Evolutionary conservation across 1,140 invertebrate genomes (phyloP).

Genomic region (Oryctes rhinoceros): DNA sequence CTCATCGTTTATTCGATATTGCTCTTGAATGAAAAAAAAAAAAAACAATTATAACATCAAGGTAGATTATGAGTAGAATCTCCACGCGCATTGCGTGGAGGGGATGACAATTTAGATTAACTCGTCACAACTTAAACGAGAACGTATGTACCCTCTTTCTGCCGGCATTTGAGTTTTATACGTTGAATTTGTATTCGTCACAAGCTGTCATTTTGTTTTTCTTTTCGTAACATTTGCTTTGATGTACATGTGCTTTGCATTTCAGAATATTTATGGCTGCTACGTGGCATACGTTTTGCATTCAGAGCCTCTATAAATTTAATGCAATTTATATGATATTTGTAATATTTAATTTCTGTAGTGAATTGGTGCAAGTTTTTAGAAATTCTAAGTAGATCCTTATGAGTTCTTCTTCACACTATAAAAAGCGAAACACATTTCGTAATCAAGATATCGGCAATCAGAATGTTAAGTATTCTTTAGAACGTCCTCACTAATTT

Average conservation of each 20-base stretch:
- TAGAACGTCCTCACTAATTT: too few species aligned
- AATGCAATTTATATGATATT: constrained; percentile 8
- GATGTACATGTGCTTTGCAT: constrained; percentile 1
- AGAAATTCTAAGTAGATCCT: too few species aligned
- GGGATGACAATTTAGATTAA: not conserved
- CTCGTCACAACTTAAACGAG: constrained; percentile 4
- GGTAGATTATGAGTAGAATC: too few species aligned
- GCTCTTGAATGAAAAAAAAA: too few species aligned
- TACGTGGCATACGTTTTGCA: not conserved
- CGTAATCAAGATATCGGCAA: too few species aligned
- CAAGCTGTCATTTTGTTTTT: constrained; percentile 17
- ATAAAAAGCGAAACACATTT: too few species aligned
- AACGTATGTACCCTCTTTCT: not conserved
- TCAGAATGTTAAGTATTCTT: too few species aligned
- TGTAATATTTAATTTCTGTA: not conserved
- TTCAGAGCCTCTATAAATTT: constrained; percentile 2
- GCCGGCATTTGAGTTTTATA: not conserved
- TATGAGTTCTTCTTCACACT: too few species aligned
- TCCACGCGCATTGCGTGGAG: too few species aligned
- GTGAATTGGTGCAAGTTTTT: not conserved
- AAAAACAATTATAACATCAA: too few species aligned
- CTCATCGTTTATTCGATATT: not conserved
- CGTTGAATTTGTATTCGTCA: constrained; percentile 32
- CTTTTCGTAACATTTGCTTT: constrained; percentile 17
- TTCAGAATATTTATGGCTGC: constrained; percentile 10